Evolutionary conservation across 2,113 vertebrate genomes (phyloP).

Genomic region (Callospermophilus lateralis): DNA sequence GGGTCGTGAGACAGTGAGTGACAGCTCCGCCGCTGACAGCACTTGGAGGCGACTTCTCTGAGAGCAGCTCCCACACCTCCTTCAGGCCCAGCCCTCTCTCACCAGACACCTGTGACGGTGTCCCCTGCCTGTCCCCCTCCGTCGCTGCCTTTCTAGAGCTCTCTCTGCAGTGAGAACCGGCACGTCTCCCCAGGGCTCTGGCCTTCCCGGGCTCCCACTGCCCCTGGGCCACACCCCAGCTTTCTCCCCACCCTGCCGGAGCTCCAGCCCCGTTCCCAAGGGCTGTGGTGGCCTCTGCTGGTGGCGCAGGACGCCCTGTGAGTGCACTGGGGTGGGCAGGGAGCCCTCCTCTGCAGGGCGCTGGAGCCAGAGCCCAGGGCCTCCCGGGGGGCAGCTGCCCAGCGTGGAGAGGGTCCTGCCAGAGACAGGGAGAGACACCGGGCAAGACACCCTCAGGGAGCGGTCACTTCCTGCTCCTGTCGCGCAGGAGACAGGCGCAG

Average conservation of each 20-base stretch:
- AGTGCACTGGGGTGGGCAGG: not conserved
- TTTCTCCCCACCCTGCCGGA: too few species aligned
- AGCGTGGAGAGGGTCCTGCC: not conserved
- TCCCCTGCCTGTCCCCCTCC: not conserved
- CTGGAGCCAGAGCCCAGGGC: not conserved
- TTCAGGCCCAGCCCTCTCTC: too few species aligned
- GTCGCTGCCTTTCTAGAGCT: not conserved
- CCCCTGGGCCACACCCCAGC: not conserved
- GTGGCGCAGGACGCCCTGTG: not conserved
- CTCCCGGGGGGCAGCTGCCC: rapidly evolving
- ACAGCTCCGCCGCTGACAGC: too few species aligned
- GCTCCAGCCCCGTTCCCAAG: not conserved
- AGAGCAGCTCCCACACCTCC: not conserved
- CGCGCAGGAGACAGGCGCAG: rapidly evolving
- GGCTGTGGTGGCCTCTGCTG: not conserved
- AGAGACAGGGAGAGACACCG: too few species aligned
- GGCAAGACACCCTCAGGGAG: too few species aligned
- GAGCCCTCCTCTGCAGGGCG: too few species aligned
- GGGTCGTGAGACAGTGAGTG: too few species aligned
- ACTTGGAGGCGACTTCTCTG: too few species aligned
- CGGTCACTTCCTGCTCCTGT: not conserved
- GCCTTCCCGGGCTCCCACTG: not conserved
- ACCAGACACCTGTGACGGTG: not conserved
- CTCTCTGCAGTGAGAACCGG: not conserved
- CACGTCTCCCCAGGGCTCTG: not conserved